Conservation (phyloP, 2,113 vertebrate species). For the Amia ocellicauda region DNA sequence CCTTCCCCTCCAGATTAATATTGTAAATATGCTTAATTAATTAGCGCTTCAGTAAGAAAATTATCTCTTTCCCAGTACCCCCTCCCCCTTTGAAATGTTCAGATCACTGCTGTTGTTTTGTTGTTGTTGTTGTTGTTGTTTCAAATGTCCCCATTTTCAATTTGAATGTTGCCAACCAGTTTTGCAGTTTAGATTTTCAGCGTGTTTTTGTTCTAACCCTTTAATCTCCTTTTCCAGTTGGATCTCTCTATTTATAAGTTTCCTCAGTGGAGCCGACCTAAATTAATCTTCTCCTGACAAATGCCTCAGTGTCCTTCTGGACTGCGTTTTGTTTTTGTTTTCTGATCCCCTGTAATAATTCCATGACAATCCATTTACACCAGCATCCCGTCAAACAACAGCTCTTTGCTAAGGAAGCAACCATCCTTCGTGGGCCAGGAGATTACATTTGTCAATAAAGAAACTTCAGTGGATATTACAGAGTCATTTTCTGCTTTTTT, state of each 20-base stretch:
- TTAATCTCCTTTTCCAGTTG: constrained; percentile 16
- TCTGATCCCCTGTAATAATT: constrained; percentile 17
- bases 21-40: too few relatives aligned
- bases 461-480: not conserved
- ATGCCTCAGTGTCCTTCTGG: not conserved
- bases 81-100: too few relatives aligned
- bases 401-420: too few relatives aligned
- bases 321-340: constrained; percentile 6
- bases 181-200: not conserved
- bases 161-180: too few relatives aligned
- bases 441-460: not conserved
- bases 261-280: constrained; percentile 5
- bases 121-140: too few relatives aligned
- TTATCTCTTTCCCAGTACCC: too few relatives aligned
- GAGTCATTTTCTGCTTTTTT: not conserved
- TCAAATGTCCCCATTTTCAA: too few relatives aligned
- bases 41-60: too few relatives aligned
- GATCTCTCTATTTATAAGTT: constrained; percentile 9
- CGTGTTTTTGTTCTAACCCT: not conserved
- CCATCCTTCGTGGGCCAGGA: not conserved
- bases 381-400: not conserved
- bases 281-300: constrained; percentile 11
- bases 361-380: constrained; percentile 17
- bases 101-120: too few relatives aligned
- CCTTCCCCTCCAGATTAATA: too few relatives aligned